Conservation (phyloP, 2,888 invertebrate species). For the Punctoribates punctum region DNA sequence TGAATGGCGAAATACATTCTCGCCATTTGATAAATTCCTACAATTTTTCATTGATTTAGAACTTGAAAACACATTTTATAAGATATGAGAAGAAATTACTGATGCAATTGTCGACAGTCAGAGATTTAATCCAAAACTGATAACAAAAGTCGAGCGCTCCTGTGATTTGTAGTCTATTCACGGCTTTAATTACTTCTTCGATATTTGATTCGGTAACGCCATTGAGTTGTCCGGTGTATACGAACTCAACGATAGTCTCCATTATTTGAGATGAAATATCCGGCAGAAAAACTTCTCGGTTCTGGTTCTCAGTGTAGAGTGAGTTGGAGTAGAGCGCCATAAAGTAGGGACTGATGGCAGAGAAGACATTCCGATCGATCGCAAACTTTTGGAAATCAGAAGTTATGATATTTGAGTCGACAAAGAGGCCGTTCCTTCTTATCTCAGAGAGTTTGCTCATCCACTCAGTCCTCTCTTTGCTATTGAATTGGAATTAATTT, state of each 20-base stretch:
- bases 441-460: conserved; percentile 4
- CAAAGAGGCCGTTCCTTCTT: neutral
- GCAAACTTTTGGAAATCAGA: conserved; percentile 62
- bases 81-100: conserved; percentile 56
- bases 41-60: neutral
- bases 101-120: conserved; percentile 66
- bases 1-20: conserved; percentile 7
- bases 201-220: conserved; percentile 64
- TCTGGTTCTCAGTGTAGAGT: conserved; percentile 62
- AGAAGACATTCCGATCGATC: conserved; percentile 67
- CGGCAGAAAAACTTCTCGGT: conserved; percentile 62
- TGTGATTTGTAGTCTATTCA: conserved; percentile 69
- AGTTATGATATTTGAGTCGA: conserved; percentile 53
- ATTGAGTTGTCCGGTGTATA: conserved; percentile 66
- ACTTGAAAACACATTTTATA: neutral
- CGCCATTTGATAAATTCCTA: conserved; percentile 36
- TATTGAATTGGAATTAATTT: neutral
- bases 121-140: conserved; percentile 63
- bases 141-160: conserved; percentile 68
- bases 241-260: conserved; percentile 67
- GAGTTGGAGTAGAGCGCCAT: conserved; percentile 68
- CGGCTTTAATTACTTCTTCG: conserved; percentile 65
- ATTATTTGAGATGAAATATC: conserved; percentile 57
- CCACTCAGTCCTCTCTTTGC: conserved; percentile 26
- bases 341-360: conserved; percentile 70